These are phyloP conservation scores for Istiophorus platypterus DNA, from an alignment of 2,113 vertebrate species.

Conservation along the genomic window DNA sequence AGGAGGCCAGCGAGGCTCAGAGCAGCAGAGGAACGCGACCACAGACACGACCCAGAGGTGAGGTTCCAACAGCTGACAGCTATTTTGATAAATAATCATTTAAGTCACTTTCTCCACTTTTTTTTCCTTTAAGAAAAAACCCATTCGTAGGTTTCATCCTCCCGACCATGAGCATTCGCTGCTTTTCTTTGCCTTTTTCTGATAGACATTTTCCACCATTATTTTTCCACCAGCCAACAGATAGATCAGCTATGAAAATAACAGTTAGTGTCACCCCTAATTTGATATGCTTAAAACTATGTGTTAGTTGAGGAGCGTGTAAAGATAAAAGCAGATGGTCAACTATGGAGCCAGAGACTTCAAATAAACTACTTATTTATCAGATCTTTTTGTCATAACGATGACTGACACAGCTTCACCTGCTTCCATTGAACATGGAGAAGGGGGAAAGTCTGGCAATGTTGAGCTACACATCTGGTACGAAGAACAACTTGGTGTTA, in stretches of 20 bases:
- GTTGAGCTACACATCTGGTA: too few relatives aligned
- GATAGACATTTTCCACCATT: too few relatives aligned
- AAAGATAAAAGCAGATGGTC: background rate
- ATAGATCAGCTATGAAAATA: background rate
- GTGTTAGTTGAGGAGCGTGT: too few relatives aligned
- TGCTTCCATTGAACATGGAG: background rate
- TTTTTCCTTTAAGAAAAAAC: background rate
- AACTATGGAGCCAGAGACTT: too few relatives aligned
- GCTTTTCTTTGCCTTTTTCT: background rate
- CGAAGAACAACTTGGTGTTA: too few relatives aligned
- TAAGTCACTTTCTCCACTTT: too few relatives aligned
- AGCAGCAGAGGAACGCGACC: conserved; percentile 90
- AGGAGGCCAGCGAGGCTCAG: conserved; percentile 98
- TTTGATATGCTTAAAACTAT: too few relatives aligned
- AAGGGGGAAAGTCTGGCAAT: too few relatives aligned
- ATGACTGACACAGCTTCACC: background rate
- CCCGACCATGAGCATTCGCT: background rate
- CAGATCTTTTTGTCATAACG: background rate
- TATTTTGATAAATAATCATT: background rate
- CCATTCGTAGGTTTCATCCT: background rate
- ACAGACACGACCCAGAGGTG: conserved; percentile 90
- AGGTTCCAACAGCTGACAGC: conserved; percentile 10
- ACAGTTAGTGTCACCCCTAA: too few relatives aligned
- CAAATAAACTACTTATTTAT: background rate
- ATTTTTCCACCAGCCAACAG: background rate